Percentiles rank a stretch among this genome's conserved stretches.
Evolutionary conservation across 2,888 invertebrate genomes (phyloP).

Genomic region (Osmoderma eremita): DNA sequence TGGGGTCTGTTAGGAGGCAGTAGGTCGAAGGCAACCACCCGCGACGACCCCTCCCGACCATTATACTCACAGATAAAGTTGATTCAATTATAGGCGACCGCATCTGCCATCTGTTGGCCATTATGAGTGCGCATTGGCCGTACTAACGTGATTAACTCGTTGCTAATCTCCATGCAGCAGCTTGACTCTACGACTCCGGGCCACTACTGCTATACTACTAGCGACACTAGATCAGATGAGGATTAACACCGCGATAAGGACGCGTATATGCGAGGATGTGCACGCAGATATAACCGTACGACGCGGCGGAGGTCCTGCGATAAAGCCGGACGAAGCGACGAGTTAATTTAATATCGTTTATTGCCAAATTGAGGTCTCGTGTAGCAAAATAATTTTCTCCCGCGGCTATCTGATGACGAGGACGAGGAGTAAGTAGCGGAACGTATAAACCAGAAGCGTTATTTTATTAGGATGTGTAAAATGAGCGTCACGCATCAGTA

Average conservation of each 20-base stretch:
- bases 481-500: no score
- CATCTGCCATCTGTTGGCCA: slow-evolving; percentile 65
- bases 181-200: slow-evolving; percentile 48
- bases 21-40: slow-evolving; percentile 56
- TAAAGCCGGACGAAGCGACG: slow-evolving; percentile 46
- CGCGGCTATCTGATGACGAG: slow-evolving; percentile 4
- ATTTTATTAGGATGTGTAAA: slow-evolving; percentile 14
- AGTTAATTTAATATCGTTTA: slow-evolving; percentile 45
- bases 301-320: slow-evolving; percentile 36
- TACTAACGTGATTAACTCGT: slow-evolving; percentile 62
- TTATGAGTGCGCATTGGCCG: slow-evolving; percentile 62
- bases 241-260: slow-evolving; percentile 42
- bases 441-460: slow-evolving; percentile 2
- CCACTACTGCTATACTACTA: slow-evolving; percentile 10
- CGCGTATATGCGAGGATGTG: slow-evolving; percentile 3
- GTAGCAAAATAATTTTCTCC: slow-evolving; percentile 23
- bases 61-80: slow-evolving; percentile 65
- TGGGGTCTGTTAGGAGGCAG: background rate
- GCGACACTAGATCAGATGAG: slow-evolving; percentile 44
- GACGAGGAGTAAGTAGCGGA: background rate
- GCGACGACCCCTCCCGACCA: slow-evolving; percentile 59
- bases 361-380: slow-evolving; percentile 30
- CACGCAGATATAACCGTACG: background rate
- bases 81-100: slow-evolving; percentile 65
- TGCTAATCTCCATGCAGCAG: slow-evolving; percentile 61